Evolutionary conservation across 2,888 invertebrate genomes (phyloP).

Genomic region (Tuta absoluta): DNA sequence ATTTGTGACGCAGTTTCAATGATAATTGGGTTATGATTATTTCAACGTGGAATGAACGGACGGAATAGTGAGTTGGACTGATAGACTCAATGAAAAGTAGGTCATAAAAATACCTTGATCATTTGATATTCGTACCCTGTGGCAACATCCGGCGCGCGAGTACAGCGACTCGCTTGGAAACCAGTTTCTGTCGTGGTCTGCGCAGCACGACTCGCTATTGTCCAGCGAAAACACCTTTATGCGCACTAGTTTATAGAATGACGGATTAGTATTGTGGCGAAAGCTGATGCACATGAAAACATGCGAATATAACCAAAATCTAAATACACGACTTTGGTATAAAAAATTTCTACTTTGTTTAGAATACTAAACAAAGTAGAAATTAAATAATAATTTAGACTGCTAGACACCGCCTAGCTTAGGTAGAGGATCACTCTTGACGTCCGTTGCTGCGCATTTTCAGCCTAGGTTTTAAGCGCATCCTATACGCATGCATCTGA

Average conservation of each 20-base stretch:
- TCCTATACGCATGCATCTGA: too few relatives aligned
- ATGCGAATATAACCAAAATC: too few relatives aligned
- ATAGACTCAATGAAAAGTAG: not conserved
- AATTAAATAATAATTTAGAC: too few relatives aligned
- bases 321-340: too few relatives aligned
- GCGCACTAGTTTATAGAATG: constrained; percentile 31
- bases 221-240: constrained; percentile 58
- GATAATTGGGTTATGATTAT: not conserved
- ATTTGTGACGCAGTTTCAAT: too few relatives aligned
- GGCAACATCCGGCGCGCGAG: constrained; percentile 10
- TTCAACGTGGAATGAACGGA: not conserved
- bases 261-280: not conserved
- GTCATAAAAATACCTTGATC: not conserved
- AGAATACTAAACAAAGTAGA: too few relatives aligned
- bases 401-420: too few relatives aligned
- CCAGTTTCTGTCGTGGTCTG: constrained; percentile 64
- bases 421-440: too few relatives aligned
- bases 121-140: constrained; percentile 5
- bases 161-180: constrained; percentile 43
- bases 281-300: not conserved
- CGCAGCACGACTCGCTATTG: constrained; percentile 64
- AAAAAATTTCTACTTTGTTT: too few relatives aligned
- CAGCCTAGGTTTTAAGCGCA: too few relatives aligned
- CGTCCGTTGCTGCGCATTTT: too few relatives aligned
- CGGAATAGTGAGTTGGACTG: not conserved